Percentiles rank a stretch among this genome's conserved stretches.
These are phyloP conservation scores for Orthosia gothica DNA, from an alignment of 2,888 invertebrate species.

Conservation along the genomic window DNA sequence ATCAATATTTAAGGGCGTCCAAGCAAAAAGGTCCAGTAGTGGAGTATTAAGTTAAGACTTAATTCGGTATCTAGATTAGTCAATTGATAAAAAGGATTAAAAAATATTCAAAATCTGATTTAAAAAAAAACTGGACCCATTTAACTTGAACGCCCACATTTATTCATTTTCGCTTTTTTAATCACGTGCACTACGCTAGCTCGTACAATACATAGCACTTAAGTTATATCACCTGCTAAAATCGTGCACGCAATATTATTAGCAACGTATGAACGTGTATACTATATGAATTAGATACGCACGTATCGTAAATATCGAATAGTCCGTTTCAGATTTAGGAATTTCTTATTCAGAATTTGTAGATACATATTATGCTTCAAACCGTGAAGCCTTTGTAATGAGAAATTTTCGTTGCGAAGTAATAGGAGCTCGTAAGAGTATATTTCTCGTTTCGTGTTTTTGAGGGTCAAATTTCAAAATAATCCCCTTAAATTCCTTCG, in stretches of 20 bases:
- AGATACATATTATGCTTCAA: neutral
- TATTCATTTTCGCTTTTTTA: constrained; percentile 50
- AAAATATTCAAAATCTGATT: too few relatives aligned
- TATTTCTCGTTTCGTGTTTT: constrained; percentile 48
- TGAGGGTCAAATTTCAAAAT: constrained; percentile 49
- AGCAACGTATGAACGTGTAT: constrained; percentile 14
- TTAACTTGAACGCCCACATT: neutral
- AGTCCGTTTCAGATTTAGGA: constrained; percentile 16
- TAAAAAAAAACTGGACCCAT: too few relatives aligned
- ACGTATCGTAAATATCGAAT: constrained; percentile 36
- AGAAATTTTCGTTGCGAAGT: constrained; percentile 38
- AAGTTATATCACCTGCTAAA: constrained; percentile 57
- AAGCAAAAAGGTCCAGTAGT: too few relatives aligned
- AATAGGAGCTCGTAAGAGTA: constrained; percentile 46
- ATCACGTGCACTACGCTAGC: constrained; percentile 30
- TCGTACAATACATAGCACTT: constrained; percentile 27
- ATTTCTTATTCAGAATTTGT: constrained; percentile 18
- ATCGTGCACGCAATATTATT: constrained; percentile 55
- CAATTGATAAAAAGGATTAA: too few relatives aligned
- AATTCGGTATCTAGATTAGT: too few relatives aligned
- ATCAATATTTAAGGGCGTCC: constrained; percentile 28
- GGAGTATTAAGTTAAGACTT: too few relatives aligned
- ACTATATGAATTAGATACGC: constrained; percentile 46
- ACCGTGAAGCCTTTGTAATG: constrained; percentile 20
- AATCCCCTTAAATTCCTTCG: constrained; percentile 52